Evolutionary conservation across 1,140 invertebrate species (phyloP), one percentile per base, ranked within the genome.

Genomic region (Drosophila nikananu): DNA sequence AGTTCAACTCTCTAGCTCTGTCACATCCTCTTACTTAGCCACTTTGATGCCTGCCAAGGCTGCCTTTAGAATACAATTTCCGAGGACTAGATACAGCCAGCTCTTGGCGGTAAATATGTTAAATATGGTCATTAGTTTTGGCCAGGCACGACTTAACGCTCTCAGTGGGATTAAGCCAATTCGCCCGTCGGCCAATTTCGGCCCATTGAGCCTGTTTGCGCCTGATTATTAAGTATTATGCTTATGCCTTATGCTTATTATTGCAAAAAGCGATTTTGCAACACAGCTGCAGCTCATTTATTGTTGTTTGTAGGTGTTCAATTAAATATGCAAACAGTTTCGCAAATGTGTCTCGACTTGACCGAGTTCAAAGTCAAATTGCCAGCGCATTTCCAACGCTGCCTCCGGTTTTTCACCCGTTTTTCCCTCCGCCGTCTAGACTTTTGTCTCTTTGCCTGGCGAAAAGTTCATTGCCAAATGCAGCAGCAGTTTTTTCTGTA

Each of bases 321-420:
- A 86, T 90, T 91, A 90, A 90, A 90, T 90, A 90, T 90, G 86
- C 86, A 86, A 90, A 89, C 81, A 90, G 86, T 83, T 89, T 89
- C 46, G 44, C 84, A 90, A 90, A 90, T 90, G 81, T 90, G 81
- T 91, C 86, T 90, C 86, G 86, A 90, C 86, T 90, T 86, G 75
- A 89, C 82, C 86, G 86, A 90, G 86, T 90, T 90, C 86, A 90
- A 90, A 90, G 86, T 89, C 86, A 89, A 86, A 81, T 82, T 86
- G 70, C 74, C 82, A 84, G 79, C 79, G 58, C 70, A 73, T 73
- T 73, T 59, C 12, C 70, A 60, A 12, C 19, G 21, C 30, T 63
- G 67, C 59, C 58, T 64, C 73, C 58, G 67, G 54, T 72, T 72
- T 55, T 55, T 55, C 52, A 55, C 32, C 52, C 52, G 30, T 21